These are phyloP conservation scores for Chondrilla cf. caribensis DNA, from an alignment of 37 sponge, comb jelly and placozoan genomes.

Conservation along the genomic window DNA sequence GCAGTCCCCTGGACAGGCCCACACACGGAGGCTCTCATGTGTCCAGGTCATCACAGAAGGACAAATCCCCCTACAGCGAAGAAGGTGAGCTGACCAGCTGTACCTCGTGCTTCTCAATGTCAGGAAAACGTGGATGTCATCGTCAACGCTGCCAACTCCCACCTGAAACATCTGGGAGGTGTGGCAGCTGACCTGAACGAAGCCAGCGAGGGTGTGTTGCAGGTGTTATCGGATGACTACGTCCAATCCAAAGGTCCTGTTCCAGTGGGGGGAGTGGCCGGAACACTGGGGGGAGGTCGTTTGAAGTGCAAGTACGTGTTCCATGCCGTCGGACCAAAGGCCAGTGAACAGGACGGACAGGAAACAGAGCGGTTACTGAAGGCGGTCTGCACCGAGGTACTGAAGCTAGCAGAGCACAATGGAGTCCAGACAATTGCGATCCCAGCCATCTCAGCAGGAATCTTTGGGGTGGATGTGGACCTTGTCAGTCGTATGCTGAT, in stretches of 20 bases:
- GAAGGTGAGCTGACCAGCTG: too few relatives aligned
- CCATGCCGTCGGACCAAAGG: slow-evolving; percentile 57
- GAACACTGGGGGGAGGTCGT: slow-evolving; percentile 50
- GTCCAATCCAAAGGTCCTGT: slow-evolving; percentile 8
- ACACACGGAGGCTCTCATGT: too few relatives aligned
- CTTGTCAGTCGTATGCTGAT: not conserved
- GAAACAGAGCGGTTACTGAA: slow-evolving; percentile 29
- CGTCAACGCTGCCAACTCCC: slow-evolving; percentile 67
- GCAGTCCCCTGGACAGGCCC: too few relatives aligned
- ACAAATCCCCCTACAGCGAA: too few relatives aligned
- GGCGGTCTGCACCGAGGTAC: not conserved
- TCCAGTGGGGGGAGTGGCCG: slow-evolving; percentile 32
- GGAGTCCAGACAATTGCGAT: not conserved
- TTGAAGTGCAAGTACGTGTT: slow-evolving; percentile 50
- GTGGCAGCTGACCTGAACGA: slow-evolving; percentile 55
- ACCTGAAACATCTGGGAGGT: slow-evolving; percentile 51
- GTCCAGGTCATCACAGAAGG: too few relatives aligned
- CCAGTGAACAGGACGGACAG: not conserved
- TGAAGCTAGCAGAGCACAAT: not conserved
- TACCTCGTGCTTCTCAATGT: too few relatives aligned
- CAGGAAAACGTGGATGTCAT: slow-evolving; percentile 50
- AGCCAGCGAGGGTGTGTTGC: slow-evolving; percentile 44
- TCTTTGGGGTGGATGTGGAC: not conserved
- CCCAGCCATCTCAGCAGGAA: not conserved
- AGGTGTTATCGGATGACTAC: slow-evolving; percentile 21